Evolutionary conservation across 2,888 invertebrate genomes (phyloP).

Genomic region (Brachylomia viminalis): DNA sequence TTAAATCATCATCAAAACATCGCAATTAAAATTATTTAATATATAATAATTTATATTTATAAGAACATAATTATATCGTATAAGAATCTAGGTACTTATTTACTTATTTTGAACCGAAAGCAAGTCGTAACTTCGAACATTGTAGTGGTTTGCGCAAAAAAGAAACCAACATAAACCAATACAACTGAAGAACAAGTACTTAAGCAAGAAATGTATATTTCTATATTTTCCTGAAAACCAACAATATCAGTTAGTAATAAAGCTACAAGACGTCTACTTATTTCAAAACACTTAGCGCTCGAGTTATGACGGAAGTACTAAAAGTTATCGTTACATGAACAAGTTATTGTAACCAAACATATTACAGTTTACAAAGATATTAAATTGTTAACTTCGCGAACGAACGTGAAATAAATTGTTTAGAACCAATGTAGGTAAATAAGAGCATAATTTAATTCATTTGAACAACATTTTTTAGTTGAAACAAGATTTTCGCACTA

Average conservation of each 20-base stretch:
- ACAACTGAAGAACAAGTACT: too few relatives aligned
- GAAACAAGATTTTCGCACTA: neutral
- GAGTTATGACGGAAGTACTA: conserved; percentile 9
- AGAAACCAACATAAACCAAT: neutral
- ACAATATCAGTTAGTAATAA: conserved; percentile 5
- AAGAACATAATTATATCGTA: neutral
- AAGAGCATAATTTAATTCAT: neutral
- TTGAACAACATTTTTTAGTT: neutral
- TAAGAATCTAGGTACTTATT: neutral
- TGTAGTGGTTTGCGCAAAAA: neutral
- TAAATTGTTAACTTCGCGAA: conserved; percentile 7
- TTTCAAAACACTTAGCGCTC: conserved; percentile 13
- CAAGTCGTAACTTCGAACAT: too few relatives aligned
- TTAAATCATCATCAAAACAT: too few relatives aligned
- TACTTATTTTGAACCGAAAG: neutral
- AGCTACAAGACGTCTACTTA: neutral
- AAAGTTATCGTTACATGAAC: conserved; percentile 31
- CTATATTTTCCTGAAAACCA: neutral
- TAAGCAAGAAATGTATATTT: neutral
- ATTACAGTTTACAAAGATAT: conserved; percentile 24
- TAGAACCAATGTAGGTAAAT: neutral
- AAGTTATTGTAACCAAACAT: conserved; percentile 16
- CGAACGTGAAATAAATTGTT: neutral
- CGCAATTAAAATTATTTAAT: too few relatives aligned
- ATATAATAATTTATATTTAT: neutral